Conservation (phyloP, 2,888 invertebrate genomes). For the Epiperipatus broadwayi region DNA sequence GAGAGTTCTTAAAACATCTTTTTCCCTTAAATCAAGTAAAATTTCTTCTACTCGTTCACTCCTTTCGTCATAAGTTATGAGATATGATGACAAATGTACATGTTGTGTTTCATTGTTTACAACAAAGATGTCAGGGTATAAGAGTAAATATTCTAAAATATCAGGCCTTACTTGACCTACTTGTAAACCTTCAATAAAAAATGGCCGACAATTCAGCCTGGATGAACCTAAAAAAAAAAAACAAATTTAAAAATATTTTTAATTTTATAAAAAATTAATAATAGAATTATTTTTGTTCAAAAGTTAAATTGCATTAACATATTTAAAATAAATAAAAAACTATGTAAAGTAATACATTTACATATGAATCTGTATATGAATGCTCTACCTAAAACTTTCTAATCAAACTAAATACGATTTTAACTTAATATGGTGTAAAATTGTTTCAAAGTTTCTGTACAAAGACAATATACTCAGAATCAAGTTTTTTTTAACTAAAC, state of each 20-base stretch:
- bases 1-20: constrained; percentile 41
- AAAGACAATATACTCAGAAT: too few relatives aligned
- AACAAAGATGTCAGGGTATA: constrained; percentile 50
- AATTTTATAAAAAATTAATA: constrained; percentile 6
- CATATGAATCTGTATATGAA: too few relatives aligned
- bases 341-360: too few relatives aligned
- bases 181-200: constrained; percentile 68
- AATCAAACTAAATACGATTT: too few relatives aligned
- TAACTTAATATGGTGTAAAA: too few relatives aligned
- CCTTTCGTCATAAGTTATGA: constrained; percentile 62
- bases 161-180: constrained; percentile 69
- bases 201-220: constrained; percentile 59
- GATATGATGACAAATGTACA: constrained; percentile 67
- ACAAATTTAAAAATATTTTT: constrained; percentile 13
- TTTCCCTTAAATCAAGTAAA: constrained; percentile 49
- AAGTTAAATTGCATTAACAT: too few relatives aligned
- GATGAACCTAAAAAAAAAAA: constrained; percentile 40
- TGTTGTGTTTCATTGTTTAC: constrained; percentile 48
- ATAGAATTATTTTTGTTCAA: too few relatives aligned
- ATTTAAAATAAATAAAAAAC: too few relatives aligned
- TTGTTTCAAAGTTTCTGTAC: too few relatives aligned
- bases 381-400: too few relatives aligned
- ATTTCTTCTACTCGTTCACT: constrained; percentile 57
- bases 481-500: too few relatives aligned
- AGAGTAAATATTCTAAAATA: constrained; percentile 52